Evolutionary conservation across 2,888 invertebrate genomes (phyloP).

Genomic region (Acanthoscelides obtectus): DNA sequence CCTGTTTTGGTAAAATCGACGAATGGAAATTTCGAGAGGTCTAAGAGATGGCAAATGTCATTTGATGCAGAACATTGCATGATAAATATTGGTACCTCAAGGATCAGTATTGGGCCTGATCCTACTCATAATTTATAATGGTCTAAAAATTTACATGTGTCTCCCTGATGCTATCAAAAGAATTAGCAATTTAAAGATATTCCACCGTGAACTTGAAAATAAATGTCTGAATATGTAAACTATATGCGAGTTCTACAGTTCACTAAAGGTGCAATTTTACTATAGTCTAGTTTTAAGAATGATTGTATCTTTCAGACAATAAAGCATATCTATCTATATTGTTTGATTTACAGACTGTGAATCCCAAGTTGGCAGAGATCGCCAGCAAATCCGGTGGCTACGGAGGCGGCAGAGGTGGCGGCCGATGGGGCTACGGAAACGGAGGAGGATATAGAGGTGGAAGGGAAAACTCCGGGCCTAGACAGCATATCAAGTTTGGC

Average conservation of each 20-base stretch:
- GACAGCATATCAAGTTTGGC: slow-evolving; percentile 13
- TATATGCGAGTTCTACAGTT: not conserved
- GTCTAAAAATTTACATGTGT: no score
- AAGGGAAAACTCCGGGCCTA: slow-evolving; percentile 12
- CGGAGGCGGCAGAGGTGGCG: slow-evolving; percentile 51
- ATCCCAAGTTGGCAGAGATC: slow-evolving; percentile 78
- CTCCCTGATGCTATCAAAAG: no score
- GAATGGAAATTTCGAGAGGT: no score
- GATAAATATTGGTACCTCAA: no score
- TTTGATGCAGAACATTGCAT: no score
- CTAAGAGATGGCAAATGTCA: no score
- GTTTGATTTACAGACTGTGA: slow-evolving; percentile 58
- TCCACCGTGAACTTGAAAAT: no score
- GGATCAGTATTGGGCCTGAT: no score
- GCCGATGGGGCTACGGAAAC: slow-evolving; percentile 45
- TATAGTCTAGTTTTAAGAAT: not conserved
- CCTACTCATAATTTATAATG: no score
- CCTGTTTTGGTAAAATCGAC: not conserved
- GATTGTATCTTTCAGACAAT: no score
- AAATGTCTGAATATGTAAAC: not conserved
- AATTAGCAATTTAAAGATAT: no score
- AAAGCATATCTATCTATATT: not conserved
- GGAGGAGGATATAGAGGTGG: slow-evolving; percentile 29
- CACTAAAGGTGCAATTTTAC: not conserved
- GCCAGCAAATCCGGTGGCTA: slow-evolving; percentile 60